phyloP scores from a whole-genome alignment of 2,888 invertebrate genomes.

The Horisme vitalbata region DNA sequence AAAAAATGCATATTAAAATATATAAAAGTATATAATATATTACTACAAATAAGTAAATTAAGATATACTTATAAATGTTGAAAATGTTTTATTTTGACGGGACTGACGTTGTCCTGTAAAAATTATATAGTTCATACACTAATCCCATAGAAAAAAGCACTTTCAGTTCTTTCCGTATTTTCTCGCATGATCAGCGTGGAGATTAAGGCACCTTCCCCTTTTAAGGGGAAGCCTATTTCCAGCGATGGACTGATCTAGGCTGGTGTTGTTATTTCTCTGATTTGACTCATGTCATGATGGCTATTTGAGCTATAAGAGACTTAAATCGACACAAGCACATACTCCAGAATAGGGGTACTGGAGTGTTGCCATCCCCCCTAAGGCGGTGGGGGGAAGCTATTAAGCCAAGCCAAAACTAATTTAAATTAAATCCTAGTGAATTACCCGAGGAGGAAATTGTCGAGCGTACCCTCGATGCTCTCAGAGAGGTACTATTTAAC shows the following conservation, averaged over 20 bases:
- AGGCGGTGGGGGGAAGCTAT: constrained; percentile 89
- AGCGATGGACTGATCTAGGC: too few species aligned
- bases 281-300: too few species aligned
- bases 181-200: too few species aligned
- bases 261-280: too few species aligned
- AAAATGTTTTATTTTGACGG: constrained; percentile 1
- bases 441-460: constrained; percentile 85
- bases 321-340: background rate
- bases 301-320: background rate
- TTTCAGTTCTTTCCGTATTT: too few species aligned
- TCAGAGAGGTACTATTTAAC: constrained; percentile 56
- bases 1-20: too few species aligned
- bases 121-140: background rate
- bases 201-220: too few species aligned
- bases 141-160: too few species aligned
- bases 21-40: too few species aligned
- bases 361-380: constrained; percentile 60
- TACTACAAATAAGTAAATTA: too few species aligned
- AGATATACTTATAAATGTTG: too few species aligned
- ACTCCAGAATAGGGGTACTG: constrained; percentile 63
- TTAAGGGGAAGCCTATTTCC: too few species aligned
- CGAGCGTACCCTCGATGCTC: constrained; percentile 79
- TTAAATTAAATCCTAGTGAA: constrained; percentile 90
- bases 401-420: constrained; percentile 93
- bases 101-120: constrained; percentile 8